phyloP scores from a whole-genome alignment of 2,888 invertebrate genomes.

The Orchesella flavescens region DNA sequence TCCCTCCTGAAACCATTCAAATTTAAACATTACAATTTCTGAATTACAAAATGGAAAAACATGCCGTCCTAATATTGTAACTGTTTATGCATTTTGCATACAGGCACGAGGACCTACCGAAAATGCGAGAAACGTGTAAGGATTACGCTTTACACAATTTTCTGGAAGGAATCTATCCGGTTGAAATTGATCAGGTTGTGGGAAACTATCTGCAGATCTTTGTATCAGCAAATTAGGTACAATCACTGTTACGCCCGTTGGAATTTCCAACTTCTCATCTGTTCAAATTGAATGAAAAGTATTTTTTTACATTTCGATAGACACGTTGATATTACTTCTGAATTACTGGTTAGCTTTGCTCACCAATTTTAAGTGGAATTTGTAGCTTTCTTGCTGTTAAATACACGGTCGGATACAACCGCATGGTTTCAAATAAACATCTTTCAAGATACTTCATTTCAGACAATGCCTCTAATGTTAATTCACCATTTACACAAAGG shows the following conservation, averaged over 20 bases:
- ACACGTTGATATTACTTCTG: too few species aligned
- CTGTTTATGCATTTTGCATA: not conserved
- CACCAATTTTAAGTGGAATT: not conserved
- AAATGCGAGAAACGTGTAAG: not conserved
- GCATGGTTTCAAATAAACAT: constrained; percentile 17
- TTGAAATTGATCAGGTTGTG: constrained; percentile 6
- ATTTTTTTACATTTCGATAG: too few species aligned
- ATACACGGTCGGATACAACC: constrained; percentile 17
- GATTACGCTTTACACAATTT: not conserved
- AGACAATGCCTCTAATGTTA: not conserved
- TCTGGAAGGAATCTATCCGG: constrained; percentile 24
- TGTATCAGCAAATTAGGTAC: not conserved
- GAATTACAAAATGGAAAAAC: too few species aligned
- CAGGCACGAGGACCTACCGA: constrained; percentile 1
- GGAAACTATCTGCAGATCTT: not conserved
- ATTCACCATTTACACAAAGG: constrained; percentile 4
- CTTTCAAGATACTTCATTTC: constrained; percentile 32
- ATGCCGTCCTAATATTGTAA: too few species aligned
- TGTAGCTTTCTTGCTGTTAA: not conserved
- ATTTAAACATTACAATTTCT: too few species aligned
- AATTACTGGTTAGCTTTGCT: not conserved
- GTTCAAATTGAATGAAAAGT: not conserved
- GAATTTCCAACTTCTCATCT: not conserved
- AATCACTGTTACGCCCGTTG: not conserved
- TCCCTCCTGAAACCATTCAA: too few species aligned